Evolutionary conservation across 2,113 vertebrate genomes (phyloP), one percentile per base, ranked within the genome.

Genomic region (Platysteira castanea): DNA sequence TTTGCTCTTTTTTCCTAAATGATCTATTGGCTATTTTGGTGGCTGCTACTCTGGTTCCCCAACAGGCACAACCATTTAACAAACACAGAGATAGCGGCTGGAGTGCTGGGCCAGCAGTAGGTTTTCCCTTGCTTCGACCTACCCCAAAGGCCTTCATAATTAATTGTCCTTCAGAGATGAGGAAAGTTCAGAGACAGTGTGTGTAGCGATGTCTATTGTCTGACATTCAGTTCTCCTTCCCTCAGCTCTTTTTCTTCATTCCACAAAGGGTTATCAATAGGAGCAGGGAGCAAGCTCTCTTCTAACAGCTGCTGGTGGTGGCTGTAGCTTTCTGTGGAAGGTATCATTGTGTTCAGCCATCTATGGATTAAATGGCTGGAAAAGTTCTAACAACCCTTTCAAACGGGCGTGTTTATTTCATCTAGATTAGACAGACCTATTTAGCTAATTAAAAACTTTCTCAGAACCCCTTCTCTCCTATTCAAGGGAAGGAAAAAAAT

Each of bases 111-210:
- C 90, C 95, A 93, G 97, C 96, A 84, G 91, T 96, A 96, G 97
- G 96, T 87, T 98, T 97, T 96, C 97, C 97, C 97, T 98, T 98
- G 97, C 97, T 98, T 96, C 97, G 97, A 98, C 98, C 98, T 98
- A 98, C 98, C 98, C 98, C 97, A 98, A 98, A 98, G 98, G 98
- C 98, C 98, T 98, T 98, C 97, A 96, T 98, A 98, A 99, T 98
- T 98, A 98, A 99, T 98, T 98, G 98, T 98, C 97, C 98, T 98
- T 98, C 98, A 94, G 98, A 98, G 98, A 98, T 97, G 97, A 97
- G 97, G 98, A 98, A 98, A 98, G 98, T 98, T 98, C 98, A 98
- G 98, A 98, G 97, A 96, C 98, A 96, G 98, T 96, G 97, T 96
- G 97, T 91, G 96, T 97, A 97, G 96, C 96, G 96, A 96, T 97